phyloP scores from a whole-genome alignment of 2,797 vertebrate genomes.

The Thunnus albacares region DNA sequence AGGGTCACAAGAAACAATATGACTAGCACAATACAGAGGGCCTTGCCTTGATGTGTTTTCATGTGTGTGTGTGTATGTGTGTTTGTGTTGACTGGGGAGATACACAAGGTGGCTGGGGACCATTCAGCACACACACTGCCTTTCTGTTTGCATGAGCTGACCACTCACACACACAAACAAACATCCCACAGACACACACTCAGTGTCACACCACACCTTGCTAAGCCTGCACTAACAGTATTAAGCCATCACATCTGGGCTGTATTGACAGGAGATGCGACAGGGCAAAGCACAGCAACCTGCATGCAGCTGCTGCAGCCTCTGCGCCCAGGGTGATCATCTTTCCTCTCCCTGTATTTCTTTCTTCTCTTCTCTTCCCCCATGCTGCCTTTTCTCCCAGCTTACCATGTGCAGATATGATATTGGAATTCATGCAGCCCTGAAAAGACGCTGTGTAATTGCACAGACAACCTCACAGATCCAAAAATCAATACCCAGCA shows the following conservation, averaged over 20 bases:
- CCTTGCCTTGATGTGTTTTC: conserved; percentile 33
- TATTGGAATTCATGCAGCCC: conserved; percentile 32
- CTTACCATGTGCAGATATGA: conserved; percentile 38
- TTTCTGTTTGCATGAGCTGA: conserved; percentile 70
- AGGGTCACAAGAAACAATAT: conserved; percentile 72
- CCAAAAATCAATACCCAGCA: conserved; percentile 57
- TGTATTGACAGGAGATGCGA: conserved; percentile 71
- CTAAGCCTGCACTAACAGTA: conserved; percentile 70
- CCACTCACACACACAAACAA: conserved; percentile 34
- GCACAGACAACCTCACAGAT: conserved; percentile 21
- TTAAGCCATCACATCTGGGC: conserved; percentile 81
- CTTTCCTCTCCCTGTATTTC: background rate
- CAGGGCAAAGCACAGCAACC: conserved; percentile 57
- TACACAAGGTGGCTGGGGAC: conserved; percentile 63
- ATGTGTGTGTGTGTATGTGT: conserved; percentile 27
- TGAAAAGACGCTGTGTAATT: conserved; percentile 18
- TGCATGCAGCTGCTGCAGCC: conserved; percentile 37
- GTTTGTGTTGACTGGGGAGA: conserved; percentile 60
- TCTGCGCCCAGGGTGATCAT: background rate
- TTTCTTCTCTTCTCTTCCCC: conserved; percentile 1
- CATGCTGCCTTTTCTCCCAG: conserved; percentile 32
- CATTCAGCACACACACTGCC: conserved; percentile 55
- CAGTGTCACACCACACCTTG: conserved; percentile 51
- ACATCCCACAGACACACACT: conserved; percentile 47
- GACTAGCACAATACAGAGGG: conserved; percentile 69